phyloP scores from a whole-genome alignment of 1,140 invertebrate species.

The Drosophila santomea region DNA sequence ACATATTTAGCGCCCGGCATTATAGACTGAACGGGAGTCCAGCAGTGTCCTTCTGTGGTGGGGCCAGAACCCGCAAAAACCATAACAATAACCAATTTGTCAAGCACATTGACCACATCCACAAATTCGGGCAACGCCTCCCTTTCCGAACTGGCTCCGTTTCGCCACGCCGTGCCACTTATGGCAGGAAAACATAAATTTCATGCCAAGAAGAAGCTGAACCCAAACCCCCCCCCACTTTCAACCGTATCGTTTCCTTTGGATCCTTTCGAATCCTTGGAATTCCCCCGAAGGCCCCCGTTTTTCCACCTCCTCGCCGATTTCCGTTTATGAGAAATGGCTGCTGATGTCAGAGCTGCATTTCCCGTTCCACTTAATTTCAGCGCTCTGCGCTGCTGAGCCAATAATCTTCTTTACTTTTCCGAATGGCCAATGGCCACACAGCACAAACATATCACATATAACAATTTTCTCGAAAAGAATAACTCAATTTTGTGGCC shows the following conservation, averaged over 20 bases:
- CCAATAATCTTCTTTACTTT: constrained; percentile 40
- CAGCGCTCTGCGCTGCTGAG: constrained; percentile 20
- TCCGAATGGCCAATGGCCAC: not conserved
- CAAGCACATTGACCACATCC: constrained; percentile 80
- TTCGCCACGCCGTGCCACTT: constrained; percentile 73
- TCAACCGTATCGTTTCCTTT: constrained; percentile 1
- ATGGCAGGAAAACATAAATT: constrained; percentile 81
- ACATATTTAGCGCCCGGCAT: constrained; percentile 71
- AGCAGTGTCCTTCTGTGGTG: constrained; percentile 15
- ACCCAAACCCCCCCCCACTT: not conserved
- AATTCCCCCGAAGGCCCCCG: not conserved
- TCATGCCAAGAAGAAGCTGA: constrained; percentile 69
- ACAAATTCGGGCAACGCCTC: constrained; percentile 44
- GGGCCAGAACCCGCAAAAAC: constrained; percentile 49
- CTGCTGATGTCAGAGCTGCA: constrained; percentile 55
- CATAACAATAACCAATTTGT: constrained; percentile 84
- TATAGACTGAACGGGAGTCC: constrained; percentile 38
- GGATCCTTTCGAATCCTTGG: constrained; percentile 20
- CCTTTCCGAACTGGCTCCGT: constrained; percentile 30
- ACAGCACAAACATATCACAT: constrained; percentile 17
- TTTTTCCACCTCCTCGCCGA: constrained; percentile 15
- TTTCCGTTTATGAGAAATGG: constrained; percentile 70
- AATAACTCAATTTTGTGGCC: constrained; percentile 11
- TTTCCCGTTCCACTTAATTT: constrained; percentile 65
- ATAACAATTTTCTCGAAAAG: constrained; percentile 1